Evolutionary conservation across 2,797 vertebrate genomes (phyloP).

Genomic region (Chromobotia macracanthus): DNA sequence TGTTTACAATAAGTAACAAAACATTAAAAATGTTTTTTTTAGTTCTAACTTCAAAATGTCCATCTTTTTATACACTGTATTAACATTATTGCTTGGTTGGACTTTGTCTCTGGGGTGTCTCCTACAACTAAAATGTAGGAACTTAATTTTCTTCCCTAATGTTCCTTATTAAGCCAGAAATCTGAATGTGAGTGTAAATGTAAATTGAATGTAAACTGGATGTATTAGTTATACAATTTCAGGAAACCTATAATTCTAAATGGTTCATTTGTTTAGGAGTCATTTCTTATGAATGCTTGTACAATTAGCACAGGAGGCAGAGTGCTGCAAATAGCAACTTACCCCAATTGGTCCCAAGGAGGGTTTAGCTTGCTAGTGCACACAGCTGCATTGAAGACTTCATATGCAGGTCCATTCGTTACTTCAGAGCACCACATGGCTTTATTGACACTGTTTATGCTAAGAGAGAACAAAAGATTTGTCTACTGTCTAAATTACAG

Average conservation of each 20-base stretch:
- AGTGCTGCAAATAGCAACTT: slow-evolving; percentile 61
- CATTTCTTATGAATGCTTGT: neutral
- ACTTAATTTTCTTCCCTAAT: no score
- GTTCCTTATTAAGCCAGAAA: neutral
- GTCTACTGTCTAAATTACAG: slow-evolving; percentile 33
- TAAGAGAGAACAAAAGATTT: slow-evolving; percentile 45
- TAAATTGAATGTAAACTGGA: neutral
- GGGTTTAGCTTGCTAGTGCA: slow-evolving; percentile 60
- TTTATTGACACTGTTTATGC: slow-evolving; percentile 45
- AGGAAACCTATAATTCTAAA: neutral
- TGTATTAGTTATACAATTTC: no score
- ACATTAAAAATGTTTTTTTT: no score
- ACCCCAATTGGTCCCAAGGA: slow-evolving; percentile 79
- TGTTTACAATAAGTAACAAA: no score
- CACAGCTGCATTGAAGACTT: slow-evolving; percentile 17
- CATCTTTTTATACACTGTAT: no score
- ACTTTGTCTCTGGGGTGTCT: no score
- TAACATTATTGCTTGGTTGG: no score
- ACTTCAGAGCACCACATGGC: slow-evolving; percentile 25
- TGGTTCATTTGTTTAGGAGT: slow-evolving; percentile 7
- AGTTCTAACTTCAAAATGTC: no score
- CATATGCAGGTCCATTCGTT: slow-evolving; percentile 32
- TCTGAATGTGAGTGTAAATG: no score
- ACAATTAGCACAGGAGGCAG: slow-evolving; percentile 77
- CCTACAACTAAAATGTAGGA: no score